A percentile compares a stretch with the other conserved stretches of the same genome.
Evolutionary conservation across 1,140 invertebrate species (phyloP).

Genomic region (Pseudomyrmex pallidus): DNA sequence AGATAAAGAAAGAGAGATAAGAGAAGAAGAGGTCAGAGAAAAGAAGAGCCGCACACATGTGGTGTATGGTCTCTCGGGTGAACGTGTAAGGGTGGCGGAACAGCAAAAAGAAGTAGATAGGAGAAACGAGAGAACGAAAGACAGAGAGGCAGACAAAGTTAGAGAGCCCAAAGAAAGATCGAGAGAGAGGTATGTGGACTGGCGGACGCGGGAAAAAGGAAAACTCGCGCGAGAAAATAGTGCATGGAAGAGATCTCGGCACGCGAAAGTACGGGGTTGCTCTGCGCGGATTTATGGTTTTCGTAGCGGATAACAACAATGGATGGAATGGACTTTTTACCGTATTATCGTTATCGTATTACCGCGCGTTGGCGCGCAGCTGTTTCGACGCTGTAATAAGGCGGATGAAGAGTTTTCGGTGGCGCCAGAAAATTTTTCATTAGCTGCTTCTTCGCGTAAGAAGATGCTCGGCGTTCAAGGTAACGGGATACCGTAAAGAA

Average conservation of each 20-base stretch:
- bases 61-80: constrained; percentile 29
- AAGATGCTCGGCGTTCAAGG: background rate
- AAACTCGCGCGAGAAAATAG: constrained; percentile 53
- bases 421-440: constrained; percentile 43
- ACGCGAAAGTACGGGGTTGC: constrained; percentile 14
- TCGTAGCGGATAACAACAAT: background rate
- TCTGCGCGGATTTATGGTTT: constrained; percentile 26
- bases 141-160: constrained; percentile 29
- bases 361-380: background rate
- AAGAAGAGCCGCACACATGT: constrained; percentile 35
- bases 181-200: constrained; percentile 51
- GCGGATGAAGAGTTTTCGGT: constrained; percentile 22
- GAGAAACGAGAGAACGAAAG: constrained; percentile 35
- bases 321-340: constrained; percentile 18
- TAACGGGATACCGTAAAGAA: constrained; percentile 28
- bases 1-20: constrained; percentile 20
- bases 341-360: constrained; percentile 36
- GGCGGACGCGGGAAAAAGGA: constrained; percentile 47
- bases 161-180: constrained; percentile 11
- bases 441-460: background rate
- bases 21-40: constrained; percentile 5
- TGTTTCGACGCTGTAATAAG: constrained; percentile 19
- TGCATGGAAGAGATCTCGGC: constrained; percentile 63
- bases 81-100: constrained; percentile 26
- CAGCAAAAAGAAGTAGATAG: constrained; percentile 49